Percentiles rank a stretch among this genome's conserved stretches.
These are phyloP conservation scores for Anoplius nigerrimus DNA, from an alignment of 2,888 invertebrate genomes.

Conservation along the genomic window DNA sequence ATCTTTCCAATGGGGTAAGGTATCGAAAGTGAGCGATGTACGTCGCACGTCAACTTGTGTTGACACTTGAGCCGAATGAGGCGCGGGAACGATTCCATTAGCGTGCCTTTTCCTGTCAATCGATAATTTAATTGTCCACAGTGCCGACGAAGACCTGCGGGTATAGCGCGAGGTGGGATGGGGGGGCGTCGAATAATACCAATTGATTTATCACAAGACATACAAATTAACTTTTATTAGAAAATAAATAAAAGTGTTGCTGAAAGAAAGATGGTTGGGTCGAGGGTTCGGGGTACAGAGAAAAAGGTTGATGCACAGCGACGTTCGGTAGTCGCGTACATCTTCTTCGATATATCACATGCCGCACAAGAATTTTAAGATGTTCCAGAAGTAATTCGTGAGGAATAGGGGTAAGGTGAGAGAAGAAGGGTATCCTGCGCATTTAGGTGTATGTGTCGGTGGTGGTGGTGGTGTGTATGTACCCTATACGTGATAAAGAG, in stretches of 20 bases:
- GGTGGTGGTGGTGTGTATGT: conserved; percentile 34
- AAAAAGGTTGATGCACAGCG: conserved; percentile 50
- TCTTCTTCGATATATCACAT: conserved; percentile 63
- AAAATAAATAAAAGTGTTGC: conserved; percentile 71
- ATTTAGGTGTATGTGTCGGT: conserved; percentile 23
- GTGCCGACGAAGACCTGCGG: neutral
- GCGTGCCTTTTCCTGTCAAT: neutral
- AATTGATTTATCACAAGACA: conserved; percentile 69
- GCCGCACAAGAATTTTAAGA: conserved; percentile 59
- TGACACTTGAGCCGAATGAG: too few relatives aligned
- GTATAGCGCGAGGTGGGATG: neutral
- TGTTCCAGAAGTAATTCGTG: conserved; percentile 3
- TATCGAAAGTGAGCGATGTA: too few relatives aligned
- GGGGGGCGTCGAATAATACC: conserved; percentile 11
- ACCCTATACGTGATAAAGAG: conserved; percentile 34
- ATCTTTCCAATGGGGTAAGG: too few relatives aligned
- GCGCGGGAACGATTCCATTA: neutral
- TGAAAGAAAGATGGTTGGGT: conserved; percentile 30
- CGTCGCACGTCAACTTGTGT: too few relatives aligned
- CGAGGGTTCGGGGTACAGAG: conserved; percentile 29
- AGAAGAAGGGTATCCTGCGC: conserved; percentile 22
- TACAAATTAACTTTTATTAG: conserved; percentile 70
- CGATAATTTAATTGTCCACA: neutral
- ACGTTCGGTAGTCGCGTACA: conserved; percentile 46
- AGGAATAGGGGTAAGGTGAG: conserved; percentile 10